These are phyloP conservation scores for Caradrina clavipalpis DNA, from an alignment of 2,888 invertebrate species.

Conservation along the genomic window DNA sequence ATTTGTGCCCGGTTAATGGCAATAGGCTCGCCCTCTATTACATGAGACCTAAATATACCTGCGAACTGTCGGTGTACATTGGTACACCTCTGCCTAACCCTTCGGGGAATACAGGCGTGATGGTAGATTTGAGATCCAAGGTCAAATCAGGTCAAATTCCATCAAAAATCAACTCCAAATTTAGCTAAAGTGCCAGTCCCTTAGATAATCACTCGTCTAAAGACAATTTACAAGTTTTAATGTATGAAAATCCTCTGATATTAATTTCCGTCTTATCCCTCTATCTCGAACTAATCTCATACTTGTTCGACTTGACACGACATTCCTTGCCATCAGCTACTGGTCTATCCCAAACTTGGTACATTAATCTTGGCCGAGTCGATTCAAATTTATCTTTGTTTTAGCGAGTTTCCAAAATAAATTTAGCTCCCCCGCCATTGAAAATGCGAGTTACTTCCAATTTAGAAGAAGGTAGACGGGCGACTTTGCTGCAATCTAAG, in stretches of 20 bases:
- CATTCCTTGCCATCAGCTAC: constrained; percentile 60
- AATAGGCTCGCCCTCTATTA: no score
- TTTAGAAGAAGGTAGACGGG: constrained; percentile 44
- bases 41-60: no score
- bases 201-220: constrained; percentile 33
- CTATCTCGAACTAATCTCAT: constrained; percentile 52
- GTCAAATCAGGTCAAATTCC: constrained; percentile 11
- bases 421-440: constrained; percentile 68
- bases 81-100: no score
- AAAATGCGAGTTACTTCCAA: constrained; percentile 65
- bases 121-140: background rate
- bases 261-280: constrained; percentile 51
- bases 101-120: no score
- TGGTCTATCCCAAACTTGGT: constrained; percentile 69
- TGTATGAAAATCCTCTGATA: constrained; percentile 50
- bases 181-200: constrained; percentile 4
- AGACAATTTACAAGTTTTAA: constrained; percentile 47
- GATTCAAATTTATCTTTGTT: constrained; percentile 84
- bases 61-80: no score
- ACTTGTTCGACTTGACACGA: constrained; percentile 58
- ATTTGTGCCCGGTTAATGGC: no score
- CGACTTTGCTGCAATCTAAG: constrained; percentile 28
- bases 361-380: constrained; percentile 80
- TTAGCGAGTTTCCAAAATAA: constrained; percentile 79
- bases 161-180: constrained; percentile 15